Percentiles rank a stretch among this genome's conserved stretches.
Conservation (phyloP, 2,888 invertebrate species). For the Pherbina coryleti region DNA sequence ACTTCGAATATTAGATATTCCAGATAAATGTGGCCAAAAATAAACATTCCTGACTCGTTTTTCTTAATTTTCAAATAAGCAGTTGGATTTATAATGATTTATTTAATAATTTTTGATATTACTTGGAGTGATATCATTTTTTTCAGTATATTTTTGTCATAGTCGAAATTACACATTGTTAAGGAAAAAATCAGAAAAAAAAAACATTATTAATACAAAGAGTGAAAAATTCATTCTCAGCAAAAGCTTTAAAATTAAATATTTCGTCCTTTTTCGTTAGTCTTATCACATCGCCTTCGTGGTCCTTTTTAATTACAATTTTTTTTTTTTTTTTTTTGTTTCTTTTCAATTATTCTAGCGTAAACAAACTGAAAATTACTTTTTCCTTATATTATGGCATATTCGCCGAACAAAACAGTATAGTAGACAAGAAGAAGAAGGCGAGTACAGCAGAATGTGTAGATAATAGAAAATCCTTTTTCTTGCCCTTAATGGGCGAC, state of each 20-base stretch:
- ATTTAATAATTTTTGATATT: too few species aligned
- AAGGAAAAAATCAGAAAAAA: background rate
- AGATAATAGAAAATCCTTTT: background rate
- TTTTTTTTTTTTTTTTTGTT: background rate
- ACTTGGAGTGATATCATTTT: too few species aligned
- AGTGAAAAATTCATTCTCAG: background rate
- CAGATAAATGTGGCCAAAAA: too few species aligned
- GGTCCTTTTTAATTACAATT: background rate
- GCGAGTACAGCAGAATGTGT: background rate
- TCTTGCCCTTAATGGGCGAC: background rate
- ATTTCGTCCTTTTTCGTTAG: background rate
- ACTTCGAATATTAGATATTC: too few species aligned
- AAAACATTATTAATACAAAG: background rate
- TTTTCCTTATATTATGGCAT: constrained; percentile 2
- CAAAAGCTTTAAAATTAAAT: constrained; percentile 3
- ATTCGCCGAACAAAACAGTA: background rate
- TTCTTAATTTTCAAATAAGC: too few species aligned
- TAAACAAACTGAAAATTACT: constrained; percentile 28
- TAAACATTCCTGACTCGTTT: too few species aligned
- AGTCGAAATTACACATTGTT: too few species aligned
- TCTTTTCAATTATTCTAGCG: constrained; percentile 19
- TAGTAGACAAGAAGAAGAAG: background rate
- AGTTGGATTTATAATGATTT: too few species aligned
- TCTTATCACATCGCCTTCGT: background rate
- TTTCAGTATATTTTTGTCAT: too few species aligned